These are phyloP conservation scores for Phrynocephalus versicolor DNA, from an alignment of 2,113 vertebrate genomes.

Conservation along the genomic window DNA sequence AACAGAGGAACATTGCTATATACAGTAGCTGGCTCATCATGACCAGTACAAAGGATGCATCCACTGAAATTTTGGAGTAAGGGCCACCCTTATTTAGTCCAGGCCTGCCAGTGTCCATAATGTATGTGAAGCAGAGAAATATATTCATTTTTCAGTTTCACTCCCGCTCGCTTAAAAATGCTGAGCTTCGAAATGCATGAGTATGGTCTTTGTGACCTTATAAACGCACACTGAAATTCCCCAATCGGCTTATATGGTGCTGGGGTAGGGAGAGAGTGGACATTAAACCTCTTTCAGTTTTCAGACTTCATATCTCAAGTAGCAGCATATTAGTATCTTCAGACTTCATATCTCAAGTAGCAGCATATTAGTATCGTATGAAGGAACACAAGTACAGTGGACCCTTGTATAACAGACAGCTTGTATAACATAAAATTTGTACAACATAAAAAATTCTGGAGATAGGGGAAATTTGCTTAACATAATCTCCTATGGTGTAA, in stretches of 20 bases:
- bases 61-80: no score
- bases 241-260: no score
- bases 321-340: slow-evolving; percentile 13
- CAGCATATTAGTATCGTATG: slow-evolving; percentile 18
- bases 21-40: not conserved
- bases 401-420: not conserved
- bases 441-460: no score
- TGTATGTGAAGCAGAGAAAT: not conserved
- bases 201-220: not conserved
- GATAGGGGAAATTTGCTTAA: no score
- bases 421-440: no score
- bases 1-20: not conserved
- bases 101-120: no score
- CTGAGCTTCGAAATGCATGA: not conserved
- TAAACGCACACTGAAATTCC: not conserved
- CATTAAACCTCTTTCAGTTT: slow-evolving; percentile 9
- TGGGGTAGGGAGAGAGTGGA: no score
- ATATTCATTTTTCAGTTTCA: not conserved
- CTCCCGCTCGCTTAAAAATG: not conserved
- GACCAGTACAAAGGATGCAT: no score
- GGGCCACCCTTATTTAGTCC: no score
- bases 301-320: not conserved
- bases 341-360: not conserved
- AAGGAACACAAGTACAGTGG: slow-evolving; percentile 14
- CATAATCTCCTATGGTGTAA: no score